phyloP scores from a whole-genome alignment of 2,113 vertebrate genomes.

The Lota lota region DNA sequence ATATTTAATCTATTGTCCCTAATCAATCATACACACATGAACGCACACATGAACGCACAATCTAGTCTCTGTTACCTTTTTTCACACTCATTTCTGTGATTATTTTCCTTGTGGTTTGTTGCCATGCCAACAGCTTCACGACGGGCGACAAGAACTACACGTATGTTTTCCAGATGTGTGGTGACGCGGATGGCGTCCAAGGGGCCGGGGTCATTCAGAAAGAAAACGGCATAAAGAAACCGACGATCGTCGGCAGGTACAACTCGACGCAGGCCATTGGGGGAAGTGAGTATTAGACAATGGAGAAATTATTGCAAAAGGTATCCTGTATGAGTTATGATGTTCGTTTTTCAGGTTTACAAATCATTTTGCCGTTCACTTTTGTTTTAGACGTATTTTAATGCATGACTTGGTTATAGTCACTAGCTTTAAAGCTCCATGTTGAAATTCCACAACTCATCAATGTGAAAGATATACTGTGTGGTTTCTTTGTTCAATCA shows the following conservation, averaged over 20 bases:
- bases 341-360: background rate
- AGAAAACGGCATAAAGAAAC: conserved; percentile 8
- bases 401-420: too few relatives aligned
- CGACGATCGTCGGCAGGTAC: conserved; percentile 78
- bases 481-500: too few relatives aligned
- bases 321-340: background rate
- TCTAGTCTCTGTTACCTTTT: too few relatives aligned
- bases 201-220: conserved; percentile 82
- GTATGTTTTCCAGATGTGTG: conserved; percentile 86
- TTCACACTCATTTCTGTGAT: too few relatives aligned
- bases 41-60: too few relatives aligned
- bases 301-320: background rate
- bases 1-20: too few relatives aligned
- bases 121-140: conserved; percentile 47
- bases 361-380: too few relatives aligned
- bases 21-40: too few relatives aligned
- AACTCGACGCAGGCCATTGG: conserved; percentile 77
- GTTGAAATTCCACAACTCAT: too few relatives aligned
- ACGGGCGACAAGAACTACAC: conserved; percentile 53
- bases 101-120: conserved; percentile 10
- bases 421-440: too few relatives aligned
- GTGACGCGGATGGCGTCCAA: conserved; percentile 65
- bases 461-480: too few relatives aligned
- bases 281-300: conserved; percentile 81
- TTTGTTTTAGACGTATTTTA: too few relatives aligned